Conservation (phyloP, 1,140 invertebrate genomes). For the Musca domestica region DNA sequence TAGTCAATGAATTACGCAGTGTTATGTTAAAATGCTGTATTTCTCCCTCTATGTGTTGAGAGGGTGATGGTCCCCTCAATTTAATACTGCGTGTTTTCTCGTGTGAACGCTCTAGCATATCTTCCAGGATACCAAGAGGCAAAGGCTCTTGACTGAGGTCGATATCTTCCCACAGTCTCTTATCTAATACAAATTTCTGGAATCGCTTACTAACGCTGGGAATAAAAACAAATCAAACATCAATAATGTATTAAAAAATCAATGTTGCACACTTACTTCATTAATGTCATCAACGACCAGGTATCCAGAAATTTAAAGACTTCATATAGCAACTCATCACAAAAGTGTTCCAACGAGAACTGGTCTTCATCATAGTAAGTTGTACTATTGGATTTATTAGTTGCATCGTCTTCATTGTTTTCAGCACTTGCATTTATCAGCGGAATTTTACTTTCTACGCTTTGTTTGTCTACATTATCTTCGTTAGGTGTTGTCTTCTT, state of each 20-base stretch:
- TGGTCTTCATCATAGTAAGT: background rate
- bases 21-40: conserved; percentile 43
- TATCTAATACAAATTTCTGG: conserved; percentile 54
- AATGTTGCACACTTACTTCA: conserved; percentile 49
- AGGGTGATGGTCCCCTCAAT: conserved; percentile 49
- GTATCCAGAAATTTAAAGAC: conserved; percentile 57
- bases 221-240: conserved; percentile 9
- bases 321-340: conserved; percentile 58
- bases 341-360: conserved; percentile 41
- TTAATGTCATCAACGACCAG: conserved; percentile 55
- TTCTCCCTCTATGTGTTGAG: conserved; percentile 42
- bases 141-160: conserved; percentile 55
- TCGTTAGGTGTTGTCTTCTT: conserved; percentile 28
- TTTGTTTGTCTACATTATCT: conserved; percentile 28
- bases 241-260: background rate
- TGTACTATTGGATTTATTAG: background rate
- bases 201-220: conserved; percentile 56
- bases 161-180: conserved; percentile 57
- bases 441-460: conserved; percentile 23
- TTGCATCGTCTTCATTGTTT: background rate
- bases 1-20: conserved; percentile 43
- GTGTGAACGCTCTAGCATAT: conserved; percentile 54
- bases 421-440: conserved; percentile 5
- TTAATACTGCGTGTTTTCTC: conserved; percentile 55
- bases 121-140: conserved; percentile 52